These are phyloP conservation scores for Hippasteria phrygiana DNA, from an alignment of 53 echinoderm and acorn worm species.

Conservation along the genomic window DNA sequence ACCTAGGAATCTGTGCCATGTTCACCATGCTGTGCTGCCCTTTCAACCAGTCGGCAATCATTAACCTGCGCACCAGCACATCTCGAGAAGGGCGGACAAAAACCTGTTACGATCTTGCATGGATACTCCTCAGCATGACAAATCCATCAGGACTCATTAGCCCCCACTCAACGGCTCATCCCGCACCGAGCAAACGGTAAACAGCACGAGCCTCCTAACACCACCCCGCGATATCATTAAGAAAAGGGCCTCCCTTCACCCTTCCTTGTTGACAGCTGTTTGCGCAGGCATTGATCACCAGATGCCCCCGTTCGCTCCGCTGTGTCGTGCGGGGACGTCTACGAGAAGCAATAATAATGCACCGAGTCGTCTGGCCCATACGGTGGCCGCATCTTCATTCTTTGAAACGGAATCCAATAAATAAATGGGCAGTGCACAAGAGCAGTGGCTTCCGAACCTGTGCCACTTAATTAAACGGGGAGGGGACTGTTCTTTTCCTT, in stretches of 20 bases:
- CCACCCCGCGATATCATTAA: not conserved
- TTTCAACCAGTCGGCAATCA: not conserved
- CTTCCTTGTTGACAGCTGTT: conserved; percentile 5
- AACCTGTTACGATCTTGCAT: too few species aligned
- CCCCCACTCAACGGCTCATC: not conserved
- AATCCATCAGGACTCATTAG: not conserved
- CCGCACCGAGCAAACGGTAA: not conserved
- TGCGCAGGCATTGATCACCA: not conserved
- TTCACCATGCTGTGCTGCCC: not conserved
- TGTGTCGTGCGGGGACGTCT: conserved; percentile 13
- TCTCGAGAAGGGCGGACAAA: not conserved
- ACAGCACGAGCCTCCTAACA: not conserved
- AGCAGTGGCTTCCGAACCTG: not conserved
- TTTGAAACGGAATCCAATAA: conserved; percentile 9
- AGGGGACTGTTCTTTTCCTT: not conserved
- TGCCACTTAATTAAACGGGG: not conserved
- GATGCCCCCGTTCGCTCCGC: conserved; percentile 3
- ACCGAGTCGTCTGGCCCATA: not conserved
- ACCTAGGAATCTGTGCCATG: conserved; percentile 8
- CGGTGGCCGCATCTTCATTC: not conserved
- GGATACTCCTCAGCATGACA: not conserved
- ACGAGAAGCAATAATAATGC: conserved; percentile 13
- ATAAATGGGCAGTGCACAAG: not conserved
- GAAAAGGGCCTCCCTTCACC: not conserved
- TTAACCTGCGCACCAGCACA: not conserved